A percentile compares a stretch with the other conserved stretches of the same genome.
Evolutionary conservation across 2,888 invertebrate species (phyloP).

Genomic region (Serrognathus titanus): DNA sequence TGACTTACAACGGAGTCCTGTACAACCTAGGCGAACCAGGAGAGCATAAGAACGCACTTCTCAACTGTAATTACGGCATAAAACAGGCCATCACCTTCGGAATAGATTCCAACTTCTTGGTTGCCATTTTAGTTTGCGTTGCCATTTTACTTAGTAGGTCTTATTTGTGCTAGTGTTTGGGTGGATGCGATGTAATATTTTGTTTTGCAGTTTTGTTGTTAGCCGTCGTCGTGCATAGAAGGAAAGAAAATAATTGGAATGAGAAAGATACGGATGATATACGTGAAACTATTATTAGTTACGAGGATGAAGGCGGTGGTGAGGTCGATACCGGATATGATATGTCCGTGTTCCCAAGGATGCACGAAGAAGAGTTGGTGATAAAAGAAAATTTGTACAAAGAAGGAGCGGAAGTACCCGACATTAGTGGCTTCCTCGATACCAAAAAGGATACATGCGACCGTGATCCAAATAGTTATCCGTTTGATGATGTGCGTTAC

Average conservation of each 20-base stretch:
- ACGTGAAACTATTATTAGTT: slow-evolving; percentile 94
- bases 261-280: slow-evolving; percentile 94
- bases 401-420: slow-evolving; percentile 61
- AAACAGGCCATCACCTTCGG: slow-evolving; percentile 78
- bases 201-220: slow-evolving; percentile 69
- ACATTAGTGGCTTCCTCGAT: slow-evolving; percentile 86
- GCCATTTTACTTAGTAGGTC: slow-evolving; percentile 77
- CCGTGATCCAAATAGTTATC: slow-evolving; percentile 86
- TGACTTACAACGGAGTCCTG: slow-evolving; percentile 81
- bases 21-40: slow-evolving; percentile 87
- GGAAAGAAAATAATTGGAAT: slow-evolving; percentile 80
- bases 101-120: slow-evolving; percentile 81
- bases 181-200: slow-evolving; percentile 2
- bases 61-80: slow-evolving; percentile 70
- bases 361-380: slow-evolving; percentile 24
- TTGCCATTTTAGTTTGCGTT: slow-evolving; percentile 86
- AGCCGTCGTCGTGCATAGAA: slow-evolving; percentile 86
- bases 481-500: slow-evolving; percentile 94
- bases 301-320: slow-evolving; percentile 98
- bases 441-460: slow-evolving; percentile 88
- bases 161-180: not conserved
- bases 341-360: slow-evolving; percentile 53
- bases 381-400: slow-evolving; percentile 39
- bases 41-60: slow-evolving; percentile 65
- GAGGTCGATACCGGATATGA: slow-evolving; percentile 95